These are phyloP conservation scores for Xiphorhynchus elegans DNA, from an alignment of 2,113 vertebrate species.

Conservation along the genomic window DNA sequence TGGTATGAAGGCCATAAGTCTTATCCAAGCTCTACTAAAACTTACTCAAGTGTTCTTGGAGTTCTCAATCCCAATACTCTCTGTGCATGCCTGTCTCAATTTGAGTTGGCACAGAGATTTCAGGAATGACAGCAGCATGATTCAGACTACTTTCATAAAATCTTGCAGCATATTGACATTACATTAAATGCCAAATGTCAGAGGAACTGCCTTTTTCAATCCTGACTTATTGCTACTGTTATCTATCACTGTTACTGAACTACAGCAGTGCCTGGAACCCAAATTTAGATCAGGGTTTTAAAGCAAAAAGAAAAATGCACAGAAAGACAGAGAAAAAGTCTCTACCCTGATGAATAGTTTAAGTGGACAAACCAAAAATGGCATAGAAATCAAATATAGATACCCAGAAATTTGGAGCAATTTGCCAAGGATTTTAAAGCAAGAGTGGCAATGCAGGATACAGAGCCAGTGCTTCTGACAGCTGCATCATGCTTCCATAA, in stretches of 20 bases:
- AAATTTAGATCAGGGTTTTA: not conserved
- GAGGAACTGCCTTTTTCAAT: not conserved
- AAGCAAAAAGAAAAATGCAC: not conserved
- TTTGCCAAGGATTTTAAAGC: not conserved
- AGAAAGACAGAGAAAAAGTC: not conserved
- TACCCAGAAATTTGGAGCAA: not conserved
- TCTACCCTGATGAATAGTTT: not conserved
- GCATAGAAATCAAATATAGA: not conserved
- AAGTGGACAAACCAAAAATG: not conserved
- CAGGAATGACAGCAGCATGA: not conserved
- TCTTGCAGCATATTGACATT: not conserved
- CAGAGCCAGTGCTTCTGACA: not conserved
- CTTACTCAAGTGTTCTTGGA: not conserved
- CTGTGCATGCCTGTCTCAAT: not conserved
- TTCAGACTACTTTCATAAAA: not conserved
- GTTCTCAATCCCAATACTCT: not conserved
- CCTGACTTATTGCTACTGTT: not conserved
- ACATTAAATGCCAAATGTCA: not conserved
- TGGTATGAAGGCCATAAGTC: not conserved
- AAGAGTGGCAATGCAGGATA: not conserved
- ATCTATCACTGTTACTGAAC: not conserved
- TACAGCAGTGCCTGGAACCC: not conserved
- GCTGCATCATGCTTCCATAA: not conserved
- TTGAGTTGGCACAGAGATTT: not conserved
- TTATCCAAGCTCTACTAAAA: not conserved